Conservation (phyloP, 2,797 vertebrate species). For the Eulemur mongoz region DNA sequence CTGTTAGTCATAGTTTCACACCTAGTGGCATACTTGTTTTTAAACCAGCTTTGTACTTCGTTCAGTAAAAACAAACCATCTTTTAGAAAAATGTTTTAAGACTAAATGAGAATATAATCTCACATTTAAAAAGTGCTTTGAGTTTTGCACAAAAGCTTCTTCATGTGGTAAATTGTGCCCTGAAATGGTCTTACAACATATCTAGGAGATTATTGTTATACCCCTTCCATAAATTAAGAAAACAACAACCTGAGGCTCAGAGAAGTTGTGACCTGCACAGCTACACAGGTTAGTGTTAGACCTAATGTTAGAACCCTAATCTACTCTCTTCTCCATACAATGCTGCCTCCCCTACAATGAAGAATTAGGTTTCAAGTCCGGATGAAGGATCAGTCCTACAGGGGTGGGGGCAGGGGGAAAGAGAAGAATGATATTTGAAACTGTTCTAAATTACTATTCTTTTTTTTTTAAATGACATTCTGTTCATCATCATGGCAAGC, state of each 20-base stretch:
- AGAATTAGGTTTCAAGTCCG: conserved; percentile 29
- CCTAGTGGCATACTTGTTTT: not conserved
- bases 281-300: not conserved
- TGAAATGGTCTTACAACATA: conserved; percentile 27
- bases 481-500: not conserved
- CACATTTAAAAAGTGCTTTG: conserved; percentile 23
- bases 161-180: conserved; percentile 6
- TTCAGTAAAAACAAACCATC: not conserved
- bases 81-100: conserved; percentile 49
- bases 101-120: not conserved
- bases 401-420: not conserved
- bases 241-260: not conserved
- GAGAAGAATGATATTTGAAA: not conserved
- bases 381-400: not conserved
- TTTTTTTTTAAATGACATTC: not conserved
- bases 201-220: not conserved
- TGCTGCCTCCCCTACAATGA: not conserved
- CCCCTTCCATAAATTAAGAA: not conserved
- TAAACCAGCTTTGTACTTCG: not conserved
- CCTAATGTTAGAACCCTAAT: not conserved
- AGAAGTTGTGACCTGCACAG: conserved; percentile 16
- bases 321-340: not conserved
- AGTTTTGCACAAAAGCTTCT: conserved; percentile 47
- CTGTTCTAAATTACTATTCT: not conserved
- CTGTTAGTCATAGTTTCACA: conserved; percentile 33